These are phyloP conservation scores for Caenorhabditis inopinata DNA, from an alignment of 1,140 invertebrate species.

Conservation along the genomic window DNA sequence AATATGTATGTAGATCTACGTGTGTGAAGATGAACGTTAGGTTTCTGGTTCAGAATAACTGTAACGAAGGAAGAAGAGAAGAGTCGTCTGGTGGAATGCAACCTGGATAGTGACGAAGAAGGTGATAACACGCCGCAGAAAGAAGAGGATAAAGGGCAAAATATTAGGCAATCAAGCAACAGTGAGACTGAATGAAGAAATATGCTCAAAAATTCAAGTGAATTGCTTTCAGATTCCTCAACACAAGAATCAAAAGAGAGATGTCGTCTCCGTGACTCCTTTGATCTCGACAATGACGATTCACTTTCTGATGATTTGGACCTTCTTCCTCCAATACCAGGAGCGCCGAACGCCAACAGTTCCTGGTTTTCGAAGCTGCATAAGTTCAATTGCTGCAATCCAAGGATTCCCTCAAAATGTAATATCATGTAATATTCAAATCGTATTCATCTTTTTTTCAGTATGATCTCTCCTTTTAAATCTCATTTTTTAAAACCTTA, in stretches of 20 bases:
- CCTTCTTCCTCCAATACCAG: slow-evolving; percentile 43
- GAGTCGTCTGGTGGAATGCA: slow-evolving; percentile 40
- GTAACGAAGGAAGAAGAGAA: slow-evolving; percentile 35
- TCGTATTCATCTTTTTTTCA: neutral
- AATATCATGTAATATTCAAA: slow-evolving; percentile 41
- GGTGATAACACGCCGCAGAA: slow-evolving; percentile 1
- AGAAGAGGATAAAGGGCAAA: slow-evolving; percentile 32
- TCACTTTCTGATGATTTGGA: slow-evolving; percentile 44
- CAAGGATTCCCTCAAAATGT: slow-evolving; percentile 38
- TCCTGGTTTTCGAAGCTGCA: slow-evolving; percentile 24
- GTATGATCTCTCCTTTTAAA: neutral
- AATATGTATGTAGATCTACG: neutral
- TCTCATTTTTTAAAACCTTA: neutral
- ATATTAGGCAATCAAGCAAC: neutral
- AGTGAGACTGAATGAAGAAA: neutral
- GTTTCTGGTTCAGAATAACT: neutral
- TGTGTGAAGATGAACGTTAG: neutral
- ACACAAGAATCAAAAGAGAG: slow-evolving; percentile 21
- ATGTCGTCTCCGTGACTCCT: neutral
- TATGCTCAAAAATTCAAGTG: neutral
- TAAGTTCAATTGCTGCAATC: slow-evolving; percentile 37
- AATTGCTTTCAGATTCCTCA: neutral
- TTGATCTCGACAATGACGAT: slow-evolving; percentile 23
- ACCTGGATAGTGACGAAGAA: slow-evolving; percentile 43
- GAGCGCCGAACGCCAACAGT: slow-evolving; percentile 34